Percentiles rank a stretch among this genome's conserved stretches.
phyloP scores from a whole-genome alignment of 2,797 vertebrate genomes.

The Micromesistius poutassou region DNA sequence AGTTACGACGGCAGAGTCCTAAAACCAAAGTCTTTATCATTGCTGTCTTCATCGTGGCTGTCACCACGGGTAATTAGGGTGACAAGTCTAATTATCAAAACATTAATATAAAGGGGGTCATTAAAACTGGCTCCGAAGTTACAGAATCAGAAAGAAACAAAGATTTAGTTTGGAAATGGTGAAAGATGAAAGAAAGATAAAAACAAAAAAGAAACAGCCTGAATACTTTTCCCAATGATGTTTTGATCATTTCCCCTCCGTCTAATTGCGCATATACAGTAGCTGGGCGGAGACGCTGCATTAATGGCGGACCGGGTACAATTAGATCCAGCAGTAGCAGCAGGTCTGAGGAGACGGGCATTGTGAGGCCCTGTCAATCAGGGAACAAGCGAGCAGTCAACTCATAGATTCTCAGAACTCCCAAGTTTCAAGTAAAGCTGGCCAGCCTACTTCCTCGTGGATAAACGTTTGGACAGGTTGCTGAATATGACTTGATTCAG shows the following conservation, averaged over 20 bases:
- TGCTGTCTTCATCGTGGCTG: background rate
- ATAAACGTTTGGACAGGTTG: background rate
- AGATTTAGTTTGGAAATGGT: background rate
- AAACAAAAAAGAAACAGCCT: background rate
- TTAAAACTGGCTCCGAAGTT: background rate
- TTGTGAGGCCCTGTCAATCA: background rate
- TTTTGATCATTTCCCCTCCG: background rate
- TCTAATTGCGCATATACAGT: background rate
- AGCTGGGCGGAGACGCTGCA: background rate
- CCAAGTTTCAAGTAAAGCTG: background rate
- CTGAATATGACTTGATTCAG: too few species aligned
- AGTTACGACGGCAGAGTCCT: background rate
- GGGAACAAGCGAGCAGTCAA: background rate
- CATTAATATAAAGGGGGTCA: background rate
- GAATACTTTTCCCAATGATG: background rate
- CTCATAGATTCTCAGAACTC: background rate
- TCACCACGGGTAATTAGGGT: background rate
- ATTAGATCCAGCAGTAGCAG: background rate
- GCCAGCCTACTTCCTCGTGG: background rate
- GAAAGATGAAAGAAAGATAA: background rate
- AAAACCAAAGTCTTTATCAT: background rate
- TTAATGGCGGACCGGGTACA: background rate
- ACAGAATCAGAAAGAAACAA: background rate
- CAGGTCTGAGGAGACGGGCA: background rate
- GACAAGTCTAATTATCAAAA: background rate